Base-by-base conservation (phyloP, 1,140 invertebrate species). In the Temnothorax curvispinosus region DNA sequence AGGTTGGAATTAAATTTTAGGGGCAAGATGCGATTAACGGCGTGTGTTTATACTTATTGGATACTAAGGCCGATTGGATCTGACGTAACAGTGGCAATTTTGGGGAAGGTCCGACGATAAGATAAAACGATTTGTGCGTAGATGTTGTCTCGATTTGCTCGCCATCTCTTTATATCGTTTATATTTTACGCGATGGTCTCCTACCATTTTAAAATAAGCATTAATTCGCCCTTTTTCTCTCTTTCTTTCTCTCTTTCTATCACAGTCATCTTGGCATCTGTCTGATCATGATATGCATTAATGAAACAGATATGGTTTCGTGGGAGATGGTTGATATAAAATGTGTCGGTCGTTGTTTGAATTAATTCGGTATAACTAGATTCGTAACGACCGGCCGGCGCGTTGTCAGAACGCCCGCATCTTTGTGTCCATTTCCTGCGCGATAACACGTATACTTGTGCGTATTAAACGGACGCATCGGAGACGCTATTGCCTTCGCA, bases 1-100 rank as follows among this genome's bases (percentile, higher is more conserved):
- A 67, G 88, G 75, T 62, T 86, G 86, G 77, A 89, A 90, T 89
- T 87, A 87, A 89, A 84, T 90, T 89, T 89, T 62, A 58, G 41
- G 75, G 58, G 32, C 27, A 56, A 74, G 69, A 5, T 47, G 72
- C 85, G 85, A 58, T 90, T 85, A 89, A 89, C 81, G 76, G 50
- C 32, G 65, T 69, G 47, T 54, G 52, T 85, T 58, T 50, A 56
- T 80, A 76, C 62, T 85, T 85, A 90, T 90, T 56, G 74, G 78
- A 21, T 35, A 78, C 69, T 75, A 54, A 80, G 47, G 38, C 52
- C 60, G 77, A 84, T 86, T 54, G 76, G 11, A 60, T 64, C 60
- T 69, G 76, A 80, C 87, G 60, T 90, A 91, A 88, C 56, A 50
- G 71, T 54, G 80, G 77, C 69, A 60, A 88, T 91, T 91, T 91